Evolutionary conservation across 2,113 vertebrate genomes (phyloP), one percentile per base, ranked within the genome.

Genomic region (Gavia stellata): DNA sequence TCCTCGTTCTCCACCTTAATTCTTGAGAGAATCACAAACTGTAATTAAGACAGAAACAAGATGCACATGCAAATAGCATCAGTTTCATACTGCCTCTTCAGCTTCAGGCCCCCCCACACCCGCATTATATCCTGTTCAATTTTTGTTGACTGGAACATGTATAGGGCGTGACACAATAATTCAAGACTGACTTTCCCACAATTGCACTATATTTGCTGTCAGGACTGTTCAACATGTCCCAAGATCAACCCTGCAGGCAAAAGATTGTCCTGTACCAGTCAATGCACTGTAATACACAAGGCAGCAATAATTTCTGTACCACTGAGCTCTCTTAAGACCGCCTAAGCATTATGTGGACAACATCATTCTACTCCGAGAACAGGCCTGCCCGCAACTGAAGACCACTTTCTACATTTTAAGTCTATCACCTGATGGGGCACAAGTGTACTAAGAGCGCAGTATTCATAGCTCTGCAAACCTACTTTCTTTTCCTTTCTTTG

Each of bases 401-500:
- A 66, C 28, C 34, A n/a, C 7, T 62, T 47, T 33, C 50, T 66
- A 44, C 38, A 53, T 40, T 56, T n/a, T 38, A 52, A 25, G 12
- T 67, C 16, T 55, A 47, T 25, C 13, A 34, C 40, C 44, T 52
- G 36, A 81, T 49, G 56, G 34, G 49, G 19, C 53, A 77, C 15
- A 87, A 52, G 2, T 15, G n/a, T 38, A 28, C 68, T 72, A 74
- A 81, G 17, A 77, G 62, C 26, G 33, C 38, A n/a, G 62, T 28
- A 90, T 15, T 38, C 36, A 68, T 7, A 89, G 33, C 62, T 96
- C 82, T 67, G 70, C 58, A 96, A 96, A 93, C 97, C 75, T 98
- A 98, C 98, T 89, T 97, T 97, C 66, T 80, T 91, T 93, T 72
- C 56, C 52, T 91, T 97, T 92, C 50, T 61, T 85, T 82, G 53